Percentiles rank a stretch among this genome's conserved stretches.
Conservation (phyloP, 2,888 invertebrate genomes). For the Machimus rusticus region DNA sequence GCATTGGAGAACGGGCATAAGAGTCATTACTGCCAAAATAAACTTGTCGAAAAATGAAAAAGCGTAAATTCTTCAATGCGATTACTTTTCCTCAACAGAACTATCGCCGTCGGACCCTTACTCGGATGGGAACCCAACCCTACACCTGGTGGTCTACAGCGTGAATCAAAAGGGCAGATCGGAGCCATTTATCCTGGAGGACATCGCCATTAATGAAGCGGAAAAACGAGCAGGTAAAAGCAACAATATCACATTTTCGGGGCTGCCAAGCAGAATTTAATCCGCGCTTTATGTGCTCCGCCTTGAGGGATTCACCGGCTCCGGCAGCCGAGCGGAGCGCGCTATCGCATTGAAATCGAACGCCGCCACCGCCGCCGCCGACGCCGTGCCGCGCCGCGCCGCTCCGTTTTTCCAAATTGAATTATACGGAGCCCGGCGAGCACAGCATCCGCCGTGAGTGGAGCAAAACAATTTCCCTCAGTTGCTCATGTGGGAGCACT, state of each 20-base stretch:
- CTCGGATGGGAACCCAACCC: constrained; percentile 67
- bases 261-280: neutral
- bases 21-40: neutral
- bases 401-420: constrained; percentile 41
- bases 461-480: constrained; percentile 48
- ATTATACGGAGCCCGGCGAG: constrained; percentile 34
- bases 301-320: constrained; percentile 39
- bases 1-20: no score
- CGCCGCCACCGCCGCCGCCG: neutral
- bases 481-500: constrained; percentile 49
- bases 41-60: neutral
- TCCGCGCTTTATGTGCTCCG: neutral
- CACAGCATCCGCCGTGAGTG: constrained; percentile 1
- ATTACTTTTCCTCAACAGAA: constrained; percentile 53
- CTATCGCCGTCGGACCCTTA: constrained; percentile 61
- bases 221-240: constrained; percentile 80
- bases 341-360: constrained; percentile 26
- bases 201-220: constrained; percentile 86
- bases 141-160: constrained; percentile 82
- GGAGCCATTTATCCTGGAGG: constrained; percentile 81
- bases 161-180: constrained; percentile 86
- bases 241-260: constrained; percentile 6
- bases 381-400: no score
- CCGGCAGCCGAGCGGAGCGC: neutral
- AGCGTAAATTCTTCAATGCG: neutral